phyloP scores from a whole-genome alignment of 2,113 vertebrate species.

The Tonatia bakeri region DNA sequence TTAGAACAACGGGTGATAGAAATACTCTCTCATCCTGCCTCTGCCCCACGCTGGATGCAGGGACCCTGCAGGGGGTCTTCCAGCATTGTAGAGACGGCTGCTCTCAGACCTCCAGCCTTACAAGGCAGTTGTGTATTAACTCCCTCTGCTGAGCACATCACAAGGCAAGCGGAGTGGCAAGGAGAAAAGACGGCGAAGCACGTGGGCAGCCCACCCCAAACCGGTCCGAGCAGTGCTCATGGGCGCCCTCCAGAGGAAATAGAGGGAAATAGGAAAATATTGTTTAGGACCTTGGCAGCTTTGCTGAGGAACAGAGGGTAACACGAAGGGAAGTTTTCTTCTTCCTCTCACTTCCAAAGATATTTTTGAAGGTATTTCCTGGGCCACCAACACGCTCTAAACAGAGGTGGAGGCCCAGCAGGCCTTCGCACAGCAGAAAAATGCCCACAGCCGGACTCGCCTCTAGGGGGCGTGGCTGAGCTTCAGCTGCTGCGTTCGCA shows the following conservation, averaged over 20 bases:
- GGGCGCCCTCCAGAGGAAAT: background rate
- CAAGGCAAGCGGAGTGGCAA: rapidly evolving
- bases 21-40: background rate
- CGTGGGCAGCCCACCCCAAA: background rate
- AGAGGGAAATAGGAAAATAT: background rate
- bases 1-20: background rate
- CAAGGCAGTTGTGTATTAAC: background rate
- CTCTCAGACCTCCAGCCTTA: background rate
- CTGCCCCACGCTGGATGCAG: background rate
- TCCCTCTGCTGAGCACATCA: background rate
- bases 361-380: background rate
- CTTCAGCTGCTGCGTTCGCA: background rate
- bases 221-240: rapidly evolving
- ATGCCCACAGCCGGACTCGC: background rate
- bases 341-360: background rate
- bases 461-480: conserved; percentile 43
- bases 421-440: background rate
- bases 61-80: background rate
- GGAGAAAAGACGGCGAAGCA: background rate
- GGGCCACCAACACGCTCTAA: rapidly evolving
- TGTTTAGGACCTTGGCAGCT: background rate
- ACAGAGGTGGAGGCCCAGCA: rapidly evolving
- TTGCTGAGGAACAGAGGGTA: background rate
- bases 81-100: background rate
- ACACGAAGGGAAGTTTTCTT: background rate